Evolutionary conservation across 30 jellyfish, hydroid and myxozoan genomes (phyloP).

Genomic region (Chironex yamaguchii): DNA sequence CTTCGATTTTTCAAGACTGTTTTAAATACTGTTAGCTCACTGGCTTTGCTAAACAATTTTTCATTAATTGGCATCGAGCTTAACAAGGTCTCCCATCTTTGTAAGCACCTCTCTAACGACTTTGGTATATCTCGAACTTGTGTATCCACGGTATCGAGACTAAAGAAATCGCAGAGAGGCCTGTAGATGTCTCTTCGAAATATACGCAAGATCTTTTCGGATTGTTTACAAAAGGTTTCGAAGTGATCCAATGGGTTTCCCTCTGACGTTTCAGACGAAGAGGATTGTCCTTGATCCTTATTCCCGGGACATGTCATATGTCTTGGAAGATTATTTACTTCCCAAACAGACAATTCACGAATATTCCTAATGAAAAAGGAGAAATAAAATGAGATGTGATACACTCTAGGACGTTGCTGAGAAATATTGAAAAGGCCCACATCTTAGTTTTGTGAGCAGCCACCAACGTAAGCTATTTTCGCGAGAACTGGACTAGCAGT

Average conservation of each 20-base stretch:
- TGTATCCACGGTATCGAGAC: slow-evolving; percentile 27
- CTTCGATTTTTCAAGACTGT: slow-evolving; percentile 67
- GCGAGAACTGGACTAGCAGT: too few relatives aligned
- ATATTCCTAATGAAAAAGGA: slow-evolving; percentile 23
- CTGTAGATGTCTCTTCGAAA: slow-evolving; percentile 78
- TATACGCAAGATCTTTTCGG: slow-evolving; percentile 60
- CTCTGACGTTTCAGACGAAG: slow-evolving; percentile 67
- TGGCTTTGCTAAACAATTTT: slow-evolving; percentile 64
- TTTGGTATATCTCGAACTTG: slow-evolving; percentile 63
- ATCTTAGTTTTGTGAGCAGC: too few relatives aligned
- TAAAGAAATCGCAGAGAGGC: slow-evolving; percentile 86
- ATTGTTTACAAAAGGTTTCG: slow-evolving; percentile 76
- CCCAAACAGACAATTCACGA: slow-evolving; percentile 45
- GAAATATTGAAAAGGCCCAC: too few relatives aligned
- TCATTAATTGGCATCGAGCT: slow-evolving; percentile 64
- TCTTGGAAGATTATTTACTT: slow-evolving; percentile 23
- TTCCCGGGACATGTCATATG: not conserved
- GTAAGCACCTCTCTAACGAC: slow-evolving; percentile 63
- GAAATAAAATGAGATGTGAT: too few relatives aligned
- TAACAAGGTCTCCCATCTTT: slow-evolving; percentile 84
- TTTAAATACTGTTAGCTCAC: slow-evolving; percentile 75
- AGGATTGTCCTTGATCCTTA: not conserved
- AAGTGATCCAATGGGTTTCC: slow-evolving; percentile 80
- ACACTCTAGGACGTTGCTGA: too few relatives aligned
- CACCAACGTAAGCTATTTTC: too few relatives aligned